phyloP scores from a whole-genome alignment of 2,888 invertebrate species.

The Arctia plantaginis region DNA sequence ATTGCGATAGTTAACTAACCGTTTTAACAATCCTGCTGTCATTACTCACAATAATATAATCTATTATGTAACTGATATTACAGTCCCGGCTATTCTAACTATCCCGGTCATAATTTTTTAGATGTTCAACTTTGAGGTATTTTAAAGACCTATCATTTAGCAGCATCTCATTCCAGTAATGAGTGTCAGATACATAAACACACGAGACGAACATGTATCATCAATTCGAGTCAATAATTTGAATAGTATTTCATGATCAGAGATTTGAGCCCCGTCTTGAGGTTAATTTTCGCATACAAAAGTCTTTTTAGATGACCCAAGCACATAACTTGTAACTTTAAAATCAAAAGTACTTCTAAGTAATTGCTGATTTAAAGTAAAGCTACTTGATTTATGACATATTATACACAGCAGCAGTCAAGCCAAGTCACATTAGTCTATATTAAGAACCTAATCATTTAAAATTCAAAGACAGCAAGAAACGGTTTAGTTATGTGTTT shows the following conservation, averaged over 20 bases:
- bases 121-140: not conserved
- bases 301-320: too few species aligned
- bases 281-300: not conserved
- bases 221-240: not conserved
- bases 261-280: not conserved
- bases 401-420: not conserved
- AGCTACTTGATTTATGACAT: not conserved
- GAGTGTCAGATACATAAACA: not conserved
- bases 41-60: not conserved
- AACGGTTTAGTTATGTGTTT: conserved; percentile 8
- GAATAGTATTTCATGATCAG: not conserved
- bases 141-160: not conserved
- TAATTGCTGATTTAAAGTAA: not conserved
- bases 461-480: conserved; percentile 13
- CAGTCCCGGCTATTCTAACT: not conserved
- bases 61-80: not conserved
- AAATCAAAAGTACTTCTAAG: not conserved
- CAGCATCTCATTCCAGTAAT: not conserved
- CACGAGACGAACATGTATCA: not conserved
- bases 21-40: not conserved
- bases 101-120: not conserved
- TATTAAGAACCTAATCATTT: conserved; percentile 7
- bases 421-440: not conserved
- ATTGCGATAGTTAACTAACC: not conserved
- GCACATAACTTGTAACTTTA: not conserved